Evolutionary conservation across 2,797 vertebrate species (phyloP).

Genomic region (Saxicola maurus): DNA sequence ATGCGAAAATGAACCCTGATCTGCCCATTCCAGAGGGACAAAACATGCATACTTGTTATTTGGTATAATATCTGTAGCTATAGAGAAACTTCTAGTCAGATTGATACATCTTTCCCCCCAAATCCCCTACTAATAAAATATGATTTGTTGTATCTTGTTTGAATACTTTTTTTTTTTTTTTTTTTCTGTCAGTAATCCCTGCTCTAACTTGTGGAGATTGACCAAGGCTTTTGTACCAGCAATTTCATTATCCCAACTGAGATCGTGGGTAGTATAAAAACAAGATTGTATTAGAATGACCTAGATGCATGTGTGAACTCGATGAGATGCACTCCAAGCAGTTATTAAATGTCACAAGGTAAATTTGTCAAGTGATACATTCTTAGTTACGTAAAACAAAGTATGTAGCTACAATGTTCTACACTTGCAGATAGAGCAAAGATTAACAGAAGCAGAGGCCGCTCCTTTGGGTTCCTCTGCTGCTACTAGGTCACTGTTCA

Average conservation of each 20-base stretch:
- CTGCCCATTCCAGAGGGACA: neutral
- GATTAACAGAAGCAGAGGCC: neutral
- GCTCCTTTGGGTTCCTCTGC: neutral
- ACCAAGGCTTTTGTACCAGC: neutral
- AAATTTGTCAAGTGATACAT: neutral
- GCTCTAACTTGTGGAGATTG: neutral
- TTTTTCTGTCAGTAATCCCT: neutral
- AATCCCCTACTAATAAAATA: neutral
- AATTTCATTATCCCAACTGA: neutral
- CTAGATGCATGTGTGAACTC: neutral
- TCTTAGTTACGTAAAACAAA: neutral
- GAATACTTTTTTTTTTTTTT: neutral
- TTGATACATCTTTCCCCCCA: neutral
- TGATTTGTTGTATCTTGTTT: neutral
- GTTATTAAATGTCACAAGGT: neutral
- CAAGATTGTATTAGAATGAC: neutral
- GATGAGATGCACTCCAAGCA: neutral
- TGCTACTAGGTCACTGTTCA: neutral
- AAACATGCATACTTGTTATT: neutral
- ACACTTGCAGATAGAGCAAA: neutral
- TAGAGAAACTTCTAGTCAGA: neutral
- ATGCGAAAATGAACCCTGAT: neutral
- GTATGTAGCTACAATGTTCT: neutral
- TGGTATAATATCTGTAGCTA: neutral
- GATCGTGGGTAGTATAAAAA: neutral